Evolutionary conservation across 2,888 invertebrate species (phyloP).

Genomic region (Beris morrisii): DNA sequence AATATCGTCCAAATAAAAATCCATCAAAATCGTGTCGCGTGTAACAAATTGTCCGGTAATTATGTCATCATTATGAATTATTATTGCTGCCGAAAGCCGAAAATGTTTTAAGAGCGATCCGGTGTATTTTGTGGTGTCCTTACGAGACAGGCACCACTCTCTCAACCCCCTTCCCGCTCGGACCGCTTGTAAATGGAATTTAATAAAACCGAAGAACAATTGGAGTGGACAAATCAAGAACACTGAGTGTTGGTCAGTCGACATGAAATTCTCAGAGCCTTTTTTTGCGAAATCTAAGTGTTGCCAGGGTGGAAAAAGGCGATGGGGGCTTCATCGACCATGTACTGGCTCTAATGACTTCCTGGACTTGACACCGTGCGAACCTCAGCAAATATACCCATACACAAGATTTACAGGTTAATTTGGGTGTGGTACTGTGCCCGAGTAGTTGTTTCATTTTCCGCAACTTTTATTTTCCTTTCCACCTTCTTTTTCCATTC

Average conservation of each 20-base stretch:
- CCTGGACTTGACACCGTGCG: conserved; percentile 33
- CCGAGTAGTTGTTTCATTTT: conserved; percentile 19
- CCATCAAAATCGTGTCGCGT: conserved; percentile 29
- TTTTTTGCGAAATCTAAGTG: conserved; percentile 1
- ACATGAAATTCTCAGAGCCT: conserved; percentile 8
- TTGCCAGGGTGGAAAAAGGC: background rate
- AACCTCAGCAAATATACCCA: conserved; percentile 30
- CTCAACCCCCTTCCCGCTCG: background rate
- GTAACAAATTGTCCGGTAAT: conserved; percentile 35
- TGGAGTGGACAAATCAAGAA: conserved; percentile 15
- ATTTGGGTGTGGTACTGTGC: conserved; percentile 25
- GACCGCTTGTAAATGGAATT: conserved; percentile 11
- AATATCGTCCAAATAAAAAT: conserved; percentile 11
- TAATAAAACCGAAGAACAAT: conserved; percentile 19
- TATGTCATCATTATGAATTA: conserved; percentile 36
- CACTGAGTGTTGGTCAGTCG: background rate
- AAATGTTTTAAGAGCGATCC: background rate
- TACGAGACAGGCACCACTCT: background rate
- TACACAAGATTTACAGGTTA: conserved; percentile 7
- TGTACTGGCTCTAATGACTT: conserved; percentile 33
- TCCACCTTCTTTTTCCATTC: conserved; percentile 7
- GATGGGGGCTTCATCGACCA: background rate
- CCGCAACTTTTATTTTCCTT: conserved; percentile 15
- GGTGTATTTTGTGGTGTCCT: conserved; percentile 3
- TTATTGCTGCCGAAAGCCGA: conserved; percentile 7